A percentile compares a stretch with the other conserved stretches of the same genome.
phyloP scores from a whole-genome alignment of 2,113 vertebrate species.

The Chlorodrepanis virens region DNA sequence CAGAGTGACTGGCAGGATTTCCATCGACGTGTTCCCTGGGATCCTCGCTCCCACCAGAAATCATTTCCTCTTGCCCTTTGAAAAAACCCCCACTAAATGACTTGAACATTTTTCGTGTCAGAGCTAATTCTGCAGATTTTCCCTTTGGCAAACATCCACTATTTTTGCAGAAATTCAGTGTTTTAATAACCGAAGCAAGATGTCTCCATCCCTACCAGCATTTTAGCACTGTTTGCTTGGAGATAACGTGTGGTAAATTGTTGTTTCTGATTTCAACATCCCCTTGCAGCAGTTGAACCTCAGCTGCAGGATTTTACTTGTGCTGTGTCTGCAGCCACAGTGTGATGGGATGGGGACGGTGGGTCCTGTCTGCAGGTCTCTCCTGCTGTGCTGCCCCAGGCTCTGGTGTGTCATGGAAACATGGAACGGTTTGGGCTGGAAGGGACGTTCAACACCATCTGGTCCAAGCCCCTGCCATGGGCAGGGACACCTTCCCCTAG shows the following conservation, averaged over 20 bases:
- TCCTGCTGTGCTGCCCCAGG: background rate
- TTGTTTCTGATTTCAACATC: background rate
- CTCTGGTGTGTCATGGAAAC: background rate
- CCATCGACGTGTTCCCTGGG: background rate
- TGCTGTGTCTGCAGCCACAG: background rate
- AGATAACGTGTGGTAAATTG: background rate
- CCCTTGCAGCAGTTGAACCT: background rate
- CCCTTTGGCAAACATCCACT: background rate
- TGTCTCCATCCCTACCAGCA: background rate
- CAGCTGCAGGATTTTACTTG: background rate
- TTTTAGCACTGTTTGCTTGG: background rate
- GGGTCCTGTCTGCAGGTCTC: background rate
- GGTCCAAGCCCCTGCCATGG: background rate
- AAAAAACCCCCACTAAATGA: rapidly evolving
- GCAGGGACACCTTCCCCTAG: background rate
- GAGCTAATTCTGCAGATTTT: background rate
- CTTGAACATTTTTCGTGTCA: background rate
- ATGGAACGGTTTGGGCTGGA: background rate
- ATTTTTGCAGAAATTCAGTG: background rate
- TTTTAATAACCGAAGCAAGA: background rate
- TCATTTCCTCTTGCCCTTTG: background rate
- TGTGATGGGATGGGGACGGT: rapidly evolving
- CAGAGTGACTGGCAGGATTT: background rate
- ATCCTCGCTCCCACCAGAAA: background rate
- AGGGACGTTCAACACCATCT: background rate